Evolutionary conservation across 2,888 invertebrate genomes (phyloP), one percentile per base, ranked within the genome.

Genomic region (Cephus pygmeus): DNA sequence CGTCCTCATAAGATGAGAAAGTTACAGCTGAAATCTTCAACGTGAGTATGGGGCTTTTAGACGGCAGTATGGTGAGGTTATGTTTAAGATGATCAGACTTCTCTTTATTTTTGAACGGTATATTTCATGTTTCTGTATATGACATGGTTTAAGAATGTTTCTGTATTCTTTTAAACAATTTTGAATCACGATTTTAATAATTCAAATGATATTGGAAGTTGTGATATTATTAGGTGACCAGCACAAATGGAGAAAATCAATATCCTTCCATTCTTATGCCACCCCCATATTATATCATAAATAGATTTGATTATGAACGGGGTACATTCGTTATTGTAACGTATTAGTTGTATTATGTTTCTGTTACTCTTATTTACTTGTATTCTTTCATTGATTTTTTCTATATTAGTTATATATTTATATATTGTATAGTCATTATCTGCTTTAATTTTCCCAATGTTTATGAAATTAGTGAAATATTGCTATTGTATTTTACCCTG

Each of bases 201-300:
- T 9, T 56, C 9, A 56, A 56, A 56, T 56, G 1, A 40, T 23
- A 56, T 23, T 56, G 2, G 15, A 40, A 40, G 40, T 56, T 56
- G 56, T 56, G 23, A 15, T 56, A 56, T 40, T 40, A 15, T 56
- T 56, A 56, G 23, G 23, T 56, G 56, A 56, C 56, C 23, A 56
- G 9, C 56, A 23, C 56, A 33, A 71, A 71, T 71, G 33, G 71
- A 31, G 33, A 74, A 74, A 74, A 74, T 74, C 74, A 74, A 74
- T 74, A 74, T 35, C 35, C 34, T 74, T 34, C 11, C 36, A 30
- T 35, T 35, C 36, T 74, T 35, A 34, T 35, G 23, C 35, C 34
- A 33, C 74, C 33, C 74, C n/a, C 35, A 74, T 74, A 11, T 35
- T 34, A 71, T 71, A 31, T 15, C 33, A 34, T 71, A 35, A 74